phyloP scores from a whole-genome alignment of 2,113 vertebrate species.

The Chaetorhynchus papuensis region DNA sequence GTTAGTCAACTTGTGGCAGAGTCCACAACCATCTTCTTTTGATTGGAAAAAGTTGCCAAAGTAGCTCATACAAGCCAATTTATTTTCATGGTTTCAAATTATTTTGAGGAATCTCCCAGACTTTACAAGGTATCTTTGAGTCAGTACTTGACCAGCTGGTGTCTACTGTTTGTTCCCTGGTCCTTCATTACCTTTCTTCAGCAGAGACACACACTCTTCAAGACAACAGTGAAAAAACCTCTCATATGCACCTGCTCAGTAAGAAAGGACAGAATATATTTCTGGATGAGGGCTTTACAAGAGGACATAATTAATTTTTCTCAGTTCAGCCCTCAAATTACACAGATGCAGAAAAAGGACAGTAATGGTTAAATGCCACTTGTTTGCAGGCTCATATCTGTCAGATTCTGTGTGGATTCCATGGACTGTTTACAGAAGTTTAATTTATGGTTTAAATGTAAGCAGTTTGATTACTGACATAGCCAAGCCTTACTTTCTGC shows the following conservation, averaged over 20 bases:
- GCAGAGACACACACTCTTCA: not conserved
- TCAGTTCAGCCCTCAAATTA: not conserved
- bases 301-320: accelerated
- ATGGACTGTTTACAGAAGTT: not conserved
- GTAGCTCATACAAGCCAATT: not conserved
- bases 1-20: not conserved
- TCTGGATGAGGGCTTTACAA: not conserved
- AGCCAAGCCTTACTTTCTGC: not conserved
- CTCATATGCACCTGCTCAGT: not conserved
- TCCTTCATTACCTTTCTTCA: not conserved
- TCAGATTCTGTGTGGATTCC: not conserved
- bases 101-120: not conserved
- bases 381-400: not conserved
- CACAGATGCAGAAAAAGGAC: not conserved
- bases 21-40: not conserved
- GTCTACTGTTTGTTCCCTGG: too few relatives aligned
- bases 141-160: not conserved
- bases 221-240: not conserved
- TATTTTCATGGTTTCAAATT: not conserved
- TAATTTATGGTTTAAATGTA: not conserved
- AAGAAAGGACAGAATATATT: not conserved
- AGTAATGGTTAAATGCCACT: not conserved
- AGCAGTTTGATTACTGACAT: not conserved
- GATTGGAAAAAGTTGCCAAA: not conserved
- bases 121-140: not conserved